Conservation (phyloP, 2,797 vertebrate genomes). For the Pantherophis alleghaniensis region DNA sequence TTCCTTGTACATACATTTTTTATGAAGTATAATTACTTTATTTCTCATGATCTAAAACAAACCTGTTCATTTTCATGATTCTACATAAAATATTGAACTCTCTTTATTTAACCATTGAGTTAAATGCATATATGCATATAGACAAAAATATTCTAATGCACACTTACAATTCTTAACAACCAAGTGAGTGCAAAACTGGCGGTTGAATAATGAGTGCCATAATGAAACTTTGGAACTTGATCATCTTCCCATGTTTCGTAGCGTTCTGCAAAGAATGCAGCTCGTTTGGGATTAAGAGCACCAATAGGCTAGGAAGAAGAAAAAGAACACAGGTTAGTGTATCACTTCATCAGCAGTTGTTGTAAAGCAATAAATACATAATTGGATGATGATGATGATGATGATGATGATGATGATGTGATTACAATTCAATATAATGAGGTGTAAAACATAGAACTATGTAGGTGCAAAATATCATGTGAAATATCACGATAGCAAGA, state of each 20-base stretch:
- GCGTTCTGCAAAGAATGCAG: constrained; percentile 91
- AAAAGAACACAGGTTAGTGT: not conserved
- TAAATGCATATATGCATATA: constrained; percentile 6
- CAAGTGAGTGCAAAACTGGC: constrained; percentile 93
- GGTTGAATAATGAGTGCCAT: constrained; percentile 97
- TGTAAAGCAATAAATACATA: constrained; percentile 11
- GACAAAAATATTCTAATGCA: not conserved
- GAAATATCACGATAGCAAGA: not conserved
- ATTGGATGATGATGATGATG: not conserved
- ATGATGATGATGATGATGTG: not conserved
- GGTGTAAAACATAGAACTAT: constrained; percentile 22
- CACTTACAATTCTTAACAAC: constrained; percentile 93
- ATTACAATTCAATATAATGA: not conserved
- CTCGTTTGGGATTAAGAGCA: constrained; percentile 96
- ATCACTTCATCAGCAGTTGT: not conserved
- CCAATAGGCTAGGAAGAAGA: constrained; percentile 83
- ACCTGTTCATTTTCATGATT: not conserved
- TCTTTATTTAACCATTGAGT: not conserved
- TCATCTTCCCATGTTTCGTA: constrained; percentile 96
- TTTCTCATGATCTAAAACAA: not conserved
- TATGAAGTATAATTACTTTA: not conserved
- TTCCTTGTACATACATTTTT: constrained; percentile 3
- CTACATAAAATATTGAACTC: constrained; percentile 5
- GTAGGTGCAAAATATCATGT: not conserved
- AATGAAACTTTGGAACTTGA: constrained; percentile 97